Conservation (phyloP, 30 jellyfish, hydroid and myxozoan genomes). For the Clytia hemisphaerica region DNA sequence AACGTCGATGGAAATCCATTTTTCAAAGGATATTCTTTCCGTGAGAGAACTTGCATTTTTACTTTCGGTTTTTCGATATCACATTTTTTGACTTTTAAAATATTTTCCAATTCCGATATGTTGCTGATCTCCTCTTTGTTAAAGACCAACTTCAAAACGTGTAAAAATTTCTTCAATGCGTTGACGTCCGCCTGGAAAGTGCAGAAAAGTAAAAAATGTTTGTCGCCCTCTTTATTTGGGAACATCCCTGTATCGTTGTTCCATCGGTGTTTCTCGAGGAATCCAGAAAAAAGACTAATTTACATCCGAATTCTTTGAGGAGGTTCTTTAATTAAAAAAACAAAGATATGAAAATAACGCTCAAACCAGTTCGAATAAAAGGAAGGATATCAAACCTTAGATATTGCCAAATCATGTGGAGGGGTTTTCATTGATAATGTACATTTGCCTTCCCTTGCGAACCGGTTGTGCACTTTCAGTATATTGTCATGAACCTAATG, state of each 20-base stretch:
- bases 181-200: slow-evolving; percentile 59
- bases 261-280: no score
- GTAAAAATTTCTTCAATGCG: slow-evolving; percentile 50
- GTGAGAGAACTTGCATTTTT: slow-evolving; percentile 44
- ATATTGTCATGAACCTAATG: slow-evolving; percentile 52
- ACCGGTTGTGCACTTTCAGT: slow-evolving; percentile 40
- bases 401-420: slow-evolving; percentile 53
- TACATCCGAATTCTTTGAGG: neutral
- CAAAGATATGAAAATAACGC: no score
- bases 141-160: slow-evolving; percentile 42
- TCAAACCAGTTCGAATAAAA: no score
- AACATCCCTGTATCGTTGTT: no score
- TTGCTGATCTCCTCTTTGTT: slow-evolving; percentile 43
- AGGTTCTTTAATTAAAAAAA: neutral
- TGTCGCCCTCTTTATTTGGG: no score
- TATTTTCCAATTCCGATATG: neutral
- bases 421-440: slow-evolving; percentile 65
- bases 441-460: slow-evolving; percentile 53
- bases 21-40: slow-evolving; percentile 42
- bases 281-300: no score
- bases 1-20: slow-evolving; percentile 49
- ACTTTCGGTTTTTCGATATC: slow-evolving; percentile 46
- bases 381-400: slow-evolving; percentile 32
- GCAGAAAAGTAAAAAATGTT: neutral
- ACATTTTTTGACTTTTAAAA: neutral